Evolutionary conservation across 1,140 invertebrate genomes (phyloP).

Genomic region (Drosophila pachea): DNA sequence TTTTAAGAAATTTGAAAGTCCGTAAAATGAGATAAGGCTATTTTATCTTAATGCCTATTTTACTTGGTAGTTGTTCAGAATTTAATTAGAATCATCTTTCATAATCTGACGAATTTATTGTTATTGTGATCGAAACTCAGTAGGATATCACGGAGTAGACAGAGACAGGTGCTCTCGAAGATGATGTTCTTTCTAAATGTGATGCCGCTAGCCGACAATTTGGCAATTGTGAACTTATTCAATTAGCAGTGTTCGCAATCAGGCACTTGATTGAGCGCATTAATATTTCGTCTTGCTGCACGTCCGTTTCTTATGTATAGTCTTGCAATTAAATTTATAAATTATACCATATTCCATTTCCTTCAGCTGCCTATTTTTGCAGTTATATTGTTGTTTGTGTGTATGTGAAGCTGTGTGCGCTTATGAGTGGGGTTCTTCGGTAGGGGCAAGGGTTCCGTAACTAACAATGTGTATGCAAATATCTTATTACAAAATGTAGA

Average conservation of each 20-base stretch:
- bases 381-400: neutral
- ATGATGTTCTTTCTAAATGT: too few relatives aligned
- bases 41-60: too few relatives aligned
- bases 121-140: too few relatives aligned
- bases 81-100: too few relatives aligned
- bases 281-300: too few relatives aligned
- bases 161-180: too few relatives aligned
- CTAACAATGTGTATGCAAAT: constrained; percentile 30
- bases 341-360: constrained; percentile 39
- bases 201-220: neutral
- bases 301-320: too few relatives aligned
- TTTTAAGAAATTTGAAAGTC: too few relatives aligned
- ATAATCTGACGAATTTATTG: too few relatives aligned
- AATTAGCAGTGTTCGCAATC: neutral
- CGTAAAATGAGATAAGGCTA: too few relatives aligned
- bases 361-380: constrained; percentile 22
- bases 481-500: constrained; percentile 34
- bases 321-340: constrained; percentile 39
- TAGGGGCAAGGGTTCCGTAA: constrained; percentile 36
- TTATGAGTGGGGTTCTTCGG: constrained; percentile 15
- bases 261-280: neutral
- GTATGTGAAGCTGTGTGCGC: constrained; percentile 3
- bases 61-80: too few relatives aligned
- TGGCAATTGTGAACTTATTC: neutral
- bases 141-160: too few relatives aligned